Base-by-base conservation (phyloP, 2,888 invertebrate species). In the Andrena praecox region DNA sequence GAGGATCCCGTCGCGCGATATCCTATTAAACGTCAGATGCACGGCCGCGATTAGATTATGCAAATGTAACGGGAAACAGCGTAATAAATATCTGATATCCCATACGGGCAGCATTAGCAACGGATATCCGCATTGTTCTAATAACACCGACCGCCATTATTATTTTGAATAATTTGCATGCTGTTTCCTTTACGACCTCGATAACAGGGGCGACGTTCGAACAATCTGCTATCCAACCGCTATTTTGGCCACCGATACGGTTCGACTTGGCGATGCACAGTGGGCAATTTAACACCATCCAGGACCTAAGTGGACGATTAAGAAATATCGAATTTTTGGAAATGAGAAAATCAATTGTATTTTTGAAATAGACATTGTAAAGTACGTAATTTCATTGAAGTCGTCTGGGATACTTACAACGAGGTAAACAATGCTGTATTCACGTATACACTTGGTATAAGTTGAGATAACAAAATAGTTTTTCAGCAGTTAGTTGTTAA, bases 11-110 rank as follows among this genome's bases (percentile, higher is more conserved):
- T 68, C 35, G 48, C 20, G 24, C 31, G 20, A 31, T 54, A 50
- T 59, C 64, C 52, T 50, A 66, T 59, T 68, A 64, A 77, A 77
- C 20, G 70, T 64, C 66, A 52, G 66, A 54, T 35, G 7, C 50
- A 42, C 42, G 42, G 1, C n/a, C 6, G 1, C 24, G 75, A 81
- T 81, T 81, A 66, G 73, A 33, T 70, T 60, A 71, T 71, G 82
- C 63, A 56, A 68, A 81, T 68, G 64, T 56, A 20, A 64, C 31
- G n/a, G 1, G 76, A 29, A 66, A 66, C 33, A 62, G 29, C 3
- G 66, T 24, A 63, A 60, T 50, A 73, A 81, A 62, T 69, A 62
- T 20, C 33, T 10, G 33, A 69, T 56, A 56, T 60, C 69, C 54
- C 12, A 33, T 59, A 71, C 42, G 48, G n/a, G 50, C 5, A 35